phyloP scores from a whole-genome alignment of 1,140 invertebrate species.

The Pectinophora gossypiella region DNA sequence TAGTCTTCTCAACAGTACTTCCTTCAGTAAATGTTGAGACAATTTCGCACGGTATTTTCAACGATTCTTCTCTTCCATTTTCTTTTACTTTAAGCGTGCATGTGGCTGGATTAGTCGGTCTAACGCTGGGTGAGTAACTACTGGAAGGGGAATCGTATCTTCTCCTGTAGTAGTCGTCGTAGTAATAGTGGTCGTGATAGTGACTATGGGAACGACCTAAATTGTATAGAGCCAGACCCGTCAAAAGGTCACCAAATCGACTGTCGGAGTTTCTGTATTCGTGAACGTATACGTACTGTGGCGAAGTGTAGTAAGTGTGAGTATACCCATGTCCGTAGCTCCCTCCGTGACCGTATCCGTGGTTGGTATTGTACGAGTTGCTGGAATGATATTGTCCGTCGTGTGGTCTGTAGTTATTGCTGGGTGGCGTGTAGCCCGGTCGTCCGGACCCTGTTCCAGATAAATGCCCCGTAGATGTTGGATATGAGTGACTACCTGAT shows the following conservation, averaged over 20 bases:
- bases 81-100: slow-evolving; percentile 54
- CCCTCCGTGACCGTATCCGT: neutral
- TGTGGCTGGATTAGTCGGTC: slow-evolving; percentile 35
- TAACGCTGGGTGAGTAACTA: slow-evolving; percentile 16
- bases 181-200: slow-evolving; percentile 52
- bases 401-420: neutral
- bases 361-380: neutral
- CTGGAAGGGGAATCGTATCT: slow-evolving; percentile 28
- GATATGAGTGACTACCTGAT: slow-evolving; percentile 13
- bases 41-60: slow-evolving; percentile 64
- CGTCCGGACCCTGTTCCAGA: slow-evolving; percentile 12
- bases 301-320: slow-evolving; percentile 42
- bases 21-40: slow-evolving; percentile 59
- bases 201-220: slow-evolving; percentile 51
- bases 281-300: slow-evolving; percentile 53
- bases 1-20: slow-evolving; percentile 30
- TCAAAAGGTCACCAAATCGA: slow-evolving; percentile 51
- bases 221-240: slow-evolving; percentile 60
- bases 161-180: slow-evolving; percentile 55
- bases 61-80: slow-evolving; percentile 31
- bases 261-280: slow-evolving; percentile 59
- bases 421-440: slow-evolving; percentile 11
- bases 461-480: slow-evolving; percentile 9
- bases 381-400: slow-evolving; percentile 18
- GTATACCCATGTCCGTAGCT: neutral